phyloP scores from a whole-genome alignment of 2,888 invertebrate genomes.

The Anorthoa munda region DNA sequence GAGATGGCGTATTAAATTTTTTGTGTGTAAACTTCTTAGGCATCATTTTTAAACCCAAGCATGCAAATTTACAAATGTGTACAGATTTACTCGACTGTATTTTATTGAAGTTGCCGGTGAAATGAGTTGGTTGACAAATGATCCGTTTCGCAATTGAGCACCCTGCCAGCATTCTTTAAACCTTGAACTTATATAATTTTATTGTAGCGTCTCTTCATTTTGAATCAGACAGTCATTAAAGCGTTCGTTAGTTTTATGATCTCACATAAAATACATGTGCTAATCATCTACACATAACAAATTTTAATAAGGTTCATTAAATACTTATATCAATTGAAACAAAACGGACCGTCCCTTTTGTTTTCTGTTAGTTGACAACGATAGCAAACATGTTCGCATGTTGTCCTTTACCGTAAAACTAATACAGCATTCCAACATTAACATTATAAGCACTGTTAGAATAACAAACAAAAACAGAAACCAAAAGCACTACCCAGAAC shows the following conservation, averaged over 20 bases:
- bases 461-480: conserved; percentile 33
- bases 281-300: neutral
- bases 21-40: neutral
- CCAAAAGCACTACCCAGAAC: conserved; percentile 29
- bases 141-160: neutral
- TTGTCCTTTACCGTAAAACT: conserved; percentile 7
- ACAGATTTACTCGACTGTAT: neutral
- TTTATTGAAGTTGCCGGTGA: neutral
- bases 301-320: neutral
- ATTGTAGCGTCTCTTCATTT: neutral
- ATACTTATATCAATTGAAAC: neutral
- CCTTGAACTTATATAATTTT: neutral
- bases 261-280: neutral
- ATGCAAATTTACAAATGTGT: neutral
- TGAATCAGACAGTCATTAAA: neutral
- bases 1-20: too few relatives aligned
- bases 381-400: conserved; percentile 18
- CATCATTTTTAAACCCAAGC: neutral
- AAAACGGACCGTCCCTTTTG: neutral
- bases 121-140: neutral
- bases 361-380: conserved; percentile 9
- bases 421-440: conserved; percentile 9
- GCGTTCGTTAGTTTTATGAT: too few relatives aligned
- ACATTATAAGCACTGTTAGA: conserved; percentile 25
- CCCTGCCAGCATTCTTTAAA: neutral